phyloP scores from a whole-genome alignment of 2,797 vertebrate species.

The Clangula hyemalis region DNA sequence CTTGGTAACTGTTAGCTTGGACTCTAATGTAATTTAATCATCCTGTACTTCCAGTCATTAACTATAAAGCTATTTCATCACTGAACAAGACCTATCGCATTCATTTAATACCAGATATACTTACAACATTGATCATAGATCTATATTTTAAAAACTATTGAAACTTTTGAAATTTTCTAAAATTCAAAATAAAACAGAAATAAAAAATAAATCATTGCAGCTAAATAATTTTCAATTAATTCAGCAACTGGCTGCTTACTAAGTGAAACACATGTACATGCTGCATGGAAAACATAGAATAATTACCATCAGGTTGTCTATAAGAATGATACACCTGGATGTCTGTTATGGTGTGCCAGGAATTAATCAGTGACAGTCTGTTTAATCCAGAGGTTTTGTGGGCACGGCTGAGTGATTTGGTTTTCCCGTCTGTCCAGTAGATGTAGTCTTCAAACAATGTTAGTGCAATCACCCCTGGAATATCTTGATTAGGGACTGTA shows the following conservation, averaged over 20 bases:
- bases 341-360: conserved; percentile 98
- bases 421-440: conserved; percentile 99
- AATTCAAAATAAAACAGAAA: background rate
- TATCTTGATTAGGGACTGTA: conserved; percentile 94
- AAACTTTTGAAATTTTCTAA: background rate
- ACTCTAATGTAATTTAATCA: background rate
- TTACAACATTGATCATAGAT: background rate
- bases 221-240: background rate
- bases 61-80: background rate
- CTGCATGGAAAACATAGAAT: conserved; percentile 16
- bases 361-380: conserved; percentile 92
- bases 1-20: background rate
- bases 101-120: background rate
- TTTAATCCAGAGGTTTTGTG: conserved; percentile 94
- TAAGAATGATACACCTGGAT: conserved; percentile 97
- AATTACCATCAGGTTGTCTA: conserved; percentile 96
- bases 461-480: conserved; percentile 95
- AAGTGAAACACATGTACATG: background rate
- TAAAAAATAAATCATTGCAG: background rate
- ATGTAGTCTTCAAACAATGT: conserved; percentile 98
- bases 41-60: background rate
- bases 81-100: background rate
- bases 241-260: background rate
- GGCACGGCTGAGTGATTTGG: conserved; percentile 94
- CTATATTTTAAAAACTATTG: background rate